Conservation (phyloP, 2,797 vertebrate genomes). For the Mareca strepera region DNA sequence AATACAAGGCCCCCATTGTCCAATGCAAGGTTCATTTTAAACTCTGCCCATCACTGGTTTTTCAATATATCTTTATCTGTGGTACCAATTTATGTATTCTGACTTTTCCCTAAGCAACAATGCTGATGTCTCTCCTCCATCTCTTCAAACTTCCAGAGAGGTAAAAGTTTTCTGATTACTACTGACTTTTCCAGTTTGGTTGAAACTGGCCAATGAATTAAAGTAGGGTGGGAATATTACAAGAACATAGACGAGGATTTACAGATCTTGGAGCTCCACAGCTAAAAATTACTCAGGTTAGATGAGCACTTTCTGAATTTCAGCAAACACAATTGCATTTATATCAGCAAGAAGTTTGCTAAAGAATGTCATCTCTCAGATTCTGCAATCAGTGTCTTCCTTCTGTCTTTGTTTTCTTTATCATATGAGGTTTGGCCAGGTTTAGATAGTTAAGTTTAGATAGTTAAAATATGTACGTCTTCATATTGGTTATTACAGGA, state of each 20-base stretch:
- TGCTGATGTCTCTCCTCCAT: not conserved
- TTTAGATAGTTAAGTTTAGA: not conserved
- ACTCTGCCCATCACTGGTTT: not conserved
- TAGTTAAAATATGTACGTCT: not conserved
- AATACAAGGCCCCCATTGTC: not conserved
- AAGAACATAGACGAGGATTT: fast-evolving
- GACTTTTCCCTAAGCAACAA: not conserved
- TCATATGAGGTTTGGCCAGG: not conserved
- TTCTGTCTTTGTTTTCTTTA: not conserved
- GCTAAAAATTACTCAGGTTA: not conserved
- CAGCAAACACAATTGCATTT: not conserved
- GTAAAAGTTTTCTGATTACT: not conserved
- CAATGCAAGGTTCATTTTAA: not conserved
- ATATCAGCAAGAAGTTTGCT: not conserved
- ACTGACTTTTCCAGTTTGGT: not conserved
- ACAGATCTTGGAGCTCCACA: not conserved
- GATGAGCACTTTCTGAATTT: not conserved
- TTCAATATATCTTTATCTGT: not conserved
- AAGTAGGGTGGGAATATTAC: not conserved
- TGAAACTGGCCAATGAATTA: not conserved
- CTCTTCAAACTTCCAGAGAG: not conserved
- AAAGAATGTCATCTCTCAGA: not conserved
- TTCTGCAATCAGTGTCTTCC: not conserved
- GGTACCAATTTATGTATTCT: not conserved
- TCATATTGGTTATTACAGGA: not conserved